Evolutionary conservation across 2,888 invertebrate species (phyloP).

Genomic region (Agonopterix arenella): DNA sequence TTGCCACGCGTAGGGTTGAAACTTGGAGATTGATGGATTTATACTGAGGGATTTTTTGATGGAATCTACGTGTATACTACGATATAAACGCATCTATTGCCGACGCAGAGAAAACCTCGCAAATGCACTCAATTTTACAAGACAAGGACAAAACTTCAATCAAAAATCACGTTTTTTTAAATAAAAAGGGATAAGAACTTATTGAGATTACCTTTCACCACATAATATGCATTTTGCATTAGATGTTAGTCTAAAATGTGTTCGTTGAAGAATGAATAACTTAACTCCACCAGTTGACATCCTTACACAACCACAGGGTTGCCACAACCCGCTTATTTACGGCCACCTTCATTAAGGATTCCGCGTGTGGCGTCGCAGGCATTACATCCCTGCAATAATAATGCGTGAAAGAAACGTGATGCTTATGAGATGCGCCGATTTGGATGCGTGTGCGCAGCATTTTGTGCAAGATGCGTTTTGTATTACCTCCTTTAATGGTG

Average conservation of each 20-base stretch:
- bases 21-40: neutral
- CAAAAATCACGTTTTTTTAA: no score
- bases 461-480: neutral
- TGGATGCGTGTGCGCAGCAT: neutral
- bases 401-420: constrained; percentile 5
- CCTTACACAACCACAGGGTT: constrained; percentile 3
- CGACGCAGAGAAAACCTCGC: no score
- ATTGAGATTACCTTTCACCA: no score
- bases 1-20: neutral
- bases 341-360: constrained; percentile 7
- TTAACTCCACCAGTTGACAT: constrained; percentile 3
- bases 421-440: constrained; percentile 16
- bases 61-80: no score
- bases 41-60: no score
- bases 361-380: constrained; percentile 5
- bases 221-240: no score
- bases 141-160: no score
- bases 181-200: no score
- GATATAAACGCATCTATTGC: no score
- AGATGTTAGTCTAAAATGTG: no score
- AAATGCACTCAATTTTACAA: no score
- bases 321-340: constrained; percentile 4
- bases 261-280: neutral
- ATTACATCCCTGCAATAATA: constrained; percentile 6
- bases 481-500: no score